phyloP scores from a whole-genome alignment of 2,797 vertebrate genomes.

The Enteromius radiatus region DNA sequence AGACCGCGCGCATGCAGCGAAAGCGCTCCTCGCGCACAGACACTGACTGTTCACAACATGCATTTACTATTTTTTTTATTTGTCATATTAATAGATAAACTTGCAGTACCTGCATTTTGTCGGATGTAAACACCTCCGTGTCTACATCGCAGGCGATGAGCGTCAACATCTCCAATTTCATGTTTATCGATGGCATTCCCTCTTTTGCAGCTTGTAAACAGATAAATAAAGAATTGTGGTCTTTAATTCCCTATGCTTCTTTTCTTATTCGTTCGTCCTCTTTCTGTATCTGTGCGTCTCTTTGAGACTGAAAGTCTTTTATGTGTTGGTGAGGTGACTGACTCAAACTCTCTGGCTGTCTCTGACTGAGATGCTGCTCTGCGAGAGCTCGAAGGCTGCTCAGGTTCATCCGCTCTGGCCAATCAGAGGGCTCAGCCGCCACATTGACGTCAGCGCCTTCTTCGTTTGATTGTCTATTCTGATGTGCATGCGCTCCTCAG shows the following conservation, averaged over 20 bases:
- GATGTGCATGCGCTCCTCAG: conserved; percentile 11
- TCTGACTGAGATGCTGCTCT: conserved; percentile 38
- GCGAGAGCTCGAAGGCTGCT: conserved; percentile 49
- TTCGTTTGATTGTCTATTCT: conserved; percentile 60
- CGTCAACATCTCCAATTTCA: conserved; percentile 87
- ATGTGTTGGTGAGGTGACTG: conserved; percentile 20
- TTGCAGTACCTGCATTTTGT: conserved; percentile 83
- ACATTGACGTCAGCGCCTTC: conserved; percentile 78
- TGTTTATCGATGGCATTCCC: conserved; percentile 86
- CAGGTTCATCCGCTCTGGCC: conserved; percentile 43
- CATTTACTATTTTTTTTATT: not conserved
- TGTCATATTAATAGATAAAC: conserved; percentile 14
- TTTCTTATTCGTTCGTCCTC: conserved; percentile 17
- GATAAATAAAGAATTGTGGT: conserved; percentile 55
- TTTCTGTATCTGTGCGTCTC: not conserved
- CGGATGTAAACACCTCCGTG: conserved; percentile 81
- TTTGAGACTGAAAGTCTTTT: conserved; percentile 4
- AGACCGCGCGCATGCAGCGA: conserved; percentile 55
- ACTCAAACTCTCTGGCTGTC: conserved; percentile 43
- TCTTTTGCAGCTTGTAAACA: conserved; percentile 49
- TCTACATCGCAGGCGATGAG: conserved; percentile 86
- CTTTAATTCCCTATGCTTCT: not conserved
- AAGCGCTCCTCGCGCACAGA: conserved; percentile 47
- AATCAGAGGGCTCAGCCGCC: conserved; percentile 57
- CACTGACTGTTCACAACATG: conserved; percentile 44